Base-by-base conservation (phyloP, 2,888 invertebrate genomes). In the Cyrtodaria siliqua region DNA sequence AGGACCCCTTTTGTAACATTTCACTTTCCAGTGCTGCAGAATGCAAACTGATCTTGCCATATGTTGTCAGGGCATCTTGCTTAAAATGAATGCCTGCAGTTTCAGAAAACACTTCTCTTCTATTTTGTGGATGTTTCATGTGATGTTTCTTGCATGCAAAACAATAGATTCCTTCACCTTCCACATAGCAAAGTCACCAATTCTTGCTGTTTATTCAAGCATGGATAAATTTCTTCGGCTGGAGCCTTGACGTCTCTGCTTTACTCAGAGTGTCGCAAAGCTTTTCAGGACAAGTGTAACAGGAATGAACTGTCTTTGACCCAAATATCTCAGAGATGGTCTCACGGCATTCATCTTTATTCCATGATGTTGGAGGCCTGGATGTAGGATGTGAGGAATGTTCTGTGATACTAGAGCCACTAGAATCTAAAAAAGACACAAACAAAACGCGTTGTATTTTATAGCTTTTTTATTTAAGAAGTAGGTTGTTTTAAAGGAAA, bases 141-240 rank as follows among this genome's bases (percentile, higher is more conserved):
- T 16, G 16, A 44, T 44, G 44, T 16, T 9, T 44, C 16, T 44
- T 44, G 16, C 44, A 44, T 3, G 44, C 44, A 44, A 44, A 16
- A 44, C 44, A 44, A 44, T 9, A 44, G 3, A 44, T 18, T 18
- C 44, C 16, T 44, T 44, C 20, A 6, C 44, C 44, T 20, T 44
- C n/a, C 16, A 44, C 44, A 4, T 44, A 44, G 16, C 44, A 44
- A 16, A 44, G 44, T 16, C 44, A 44, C 44, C 44, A 44, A 44
- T 44, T 20, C 4, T 6, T 44, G 8, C 16, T 44, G 44, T 44
- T 44, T 44, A 44, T 44, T 16, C n/a, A 9, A 16, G 4, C 16
- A 44, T 44, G 44, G n/a, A 6, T 9, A 44, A 44, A 44, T 44
- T 16, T 44, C 20, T 44, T 44, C 6, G 44, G 44, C 20, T 16